Conservation (phyloP, 2,113 vertebrate genomes). For the Tachuris rubrigastra region DNA sequence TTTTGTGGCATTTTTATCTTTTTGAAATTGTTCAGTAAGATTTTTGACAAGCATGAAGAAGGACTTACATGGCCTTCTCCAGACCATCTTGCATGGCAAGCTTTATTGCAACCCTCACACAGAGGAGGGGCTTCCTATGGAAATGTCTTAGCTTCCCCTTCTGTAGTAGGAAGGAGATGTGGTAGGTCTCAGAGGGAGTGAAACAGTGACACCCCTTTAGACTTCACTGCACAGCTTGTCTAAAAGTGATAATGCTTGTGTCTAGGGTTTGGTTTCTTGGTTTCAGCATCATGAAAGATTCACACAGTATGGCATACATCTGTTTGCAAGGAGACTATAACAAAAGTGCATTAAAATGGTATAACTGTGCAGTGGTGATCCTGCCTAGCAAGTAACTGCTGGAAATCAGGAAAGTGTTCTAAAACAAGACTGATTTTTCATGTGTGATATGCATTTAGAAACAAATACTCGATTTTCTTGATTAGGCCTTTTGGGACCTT, state of each 20-base stretch:
- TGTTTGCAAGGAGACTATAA: not conserved
- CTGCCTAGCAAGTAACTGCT: not conserved
- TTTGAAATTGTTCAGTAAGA: not conserved
- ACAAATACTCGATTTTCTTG: not conserved
- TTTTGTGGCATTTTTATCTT: not conserved
- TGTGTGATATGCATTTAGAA: not conserved
- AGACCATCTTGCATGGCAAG: not conserved
- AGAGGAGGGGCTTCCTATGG: not conserved
- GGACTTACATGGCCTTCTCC: not conserved
- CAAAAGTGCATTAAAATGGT: not conserved
- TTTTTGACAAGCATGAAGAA: not conserved
- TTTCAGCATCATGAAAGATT: not conserved
- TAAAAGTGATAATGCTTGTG: not conserved
- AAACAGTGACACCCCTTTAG: not conserved
- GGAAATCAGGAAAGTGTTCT: not conserved
- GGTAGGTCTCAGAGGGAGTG: not conserved
- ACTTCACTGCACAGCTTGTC: not conserved
- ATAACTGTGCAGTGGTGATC: not conserved
- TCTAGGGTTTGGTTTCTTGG: not conserved
- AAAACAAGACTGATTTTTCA: not conserved
- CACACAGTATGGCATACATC: not conserved
- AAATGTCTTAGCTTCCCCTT: not conserved
- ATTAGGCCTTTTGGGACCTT: not conserved
- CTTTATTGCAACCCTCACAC: not conserved
- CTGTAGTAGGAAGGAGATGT: not conserved